Percentiles rank a stretch among this genome's conserved stretches.
Evolutionary conservation across 1,140 invertebrate genomes (phyloP).

Genomic region (Physella acuta): DNA sequence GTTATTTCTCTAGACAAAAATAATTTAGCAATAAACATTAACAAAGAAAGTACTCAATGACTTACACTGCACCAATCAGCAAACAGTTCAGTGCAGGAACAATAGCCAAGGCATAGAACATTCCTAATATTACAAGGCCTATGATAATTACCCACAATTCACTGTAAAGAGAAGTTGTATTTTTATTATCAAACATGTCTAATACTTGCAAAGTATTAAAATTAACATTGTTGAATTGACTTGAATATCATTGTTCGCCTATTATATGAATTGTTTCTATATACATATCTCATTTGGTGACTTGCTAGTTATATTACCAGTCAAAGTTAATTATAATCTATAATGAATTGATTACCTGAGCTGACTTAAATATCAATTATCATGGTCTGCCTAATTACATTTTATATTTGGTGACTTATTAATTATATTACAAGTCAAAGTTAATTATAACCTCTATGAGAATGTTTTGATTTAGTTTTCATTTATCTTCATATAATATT

Average conservation of each 20-base stretch:
- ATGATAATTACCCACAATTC: conserved; percentile 6
- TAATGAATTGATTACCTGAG: too few relatives aligned
- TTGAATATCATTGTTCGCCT: background rate
- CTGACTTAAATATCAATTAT: too few relatives aligned
- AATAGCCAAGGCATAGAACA: background rate
- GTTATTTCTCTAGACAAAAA: background rate
- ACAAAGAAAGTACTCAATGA: background rate
- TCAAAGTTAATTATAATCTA: too few relatives aligned
- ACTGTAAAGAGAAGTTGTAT: background rate
- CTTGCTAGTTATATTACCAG: background rate
- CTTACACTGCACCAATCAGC: conserved; percentile 7
- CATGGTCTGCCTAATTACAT: too few relatives aligned
- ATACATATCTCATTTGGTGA: background rate
- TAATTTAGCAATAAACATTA: background rate
- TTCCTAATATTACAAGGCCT: background rate
- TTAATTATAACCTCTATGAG: too few relatives aligned
- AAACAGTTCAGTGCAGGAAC: conserved; percentile 7
- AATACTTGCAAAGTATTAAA: background rate
- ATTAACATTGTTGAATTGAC: background rate
- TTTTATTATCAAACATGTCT: background rate
- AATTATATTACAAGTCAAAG: too few relatives aligned
- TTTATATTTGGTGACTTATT: too few relatives aligned
- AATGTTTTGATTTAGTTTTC: too few relatives aligned
- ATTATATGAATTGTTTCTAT: background rate
- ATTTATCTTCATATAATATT: too few relatives aligned